These are phyloP conservation scores for Syndactyla subalaris DNA, from an alignment of 2,797 vertebrate genomes.

Conservation along the genomic window DNA sequence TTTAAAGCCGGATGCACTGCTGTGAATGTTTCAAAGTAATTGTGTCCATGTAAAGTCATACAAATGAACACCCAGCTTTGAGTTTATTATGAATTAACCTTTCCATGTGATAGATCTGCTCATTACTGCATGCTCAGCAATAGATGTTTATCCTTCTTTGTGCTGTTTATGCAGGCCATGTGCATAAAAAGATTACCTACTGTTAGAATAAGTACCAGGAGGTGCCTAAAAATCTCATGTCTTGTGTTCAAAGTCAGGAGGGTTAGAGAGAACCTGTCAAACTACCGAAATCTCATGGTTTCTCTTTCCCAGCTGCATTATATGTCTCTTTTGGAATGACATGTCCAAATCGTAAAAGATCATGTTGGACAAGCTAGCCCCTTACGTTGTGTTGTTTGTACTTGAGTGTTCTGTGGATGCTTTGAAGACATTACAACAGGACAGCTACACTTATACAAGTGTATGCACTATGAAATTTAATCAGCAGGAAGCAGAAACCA, in stretches of 20 bases:
- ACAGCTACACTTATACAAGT: neutral
- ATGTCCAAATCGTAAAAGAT: neutral
- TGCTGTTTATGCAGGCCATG: fast-evolving
- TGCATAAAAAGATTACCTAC: neutral
- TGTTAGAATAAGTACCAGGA: neutral
- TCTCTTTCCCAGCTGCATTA: neutral
- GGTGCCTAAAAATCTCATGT: neutral
- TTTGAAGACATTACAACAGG: neutral
- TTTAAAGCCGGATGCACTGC: neutral
- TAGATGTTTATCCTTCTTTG: neutral
- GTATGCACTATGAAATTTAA: neutral
- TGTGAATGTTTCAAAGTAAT: neutral
- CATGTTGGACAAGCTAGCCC: neutral
- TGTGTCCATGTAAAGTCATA: neutral
- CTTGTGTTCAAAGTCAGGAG: neutral
- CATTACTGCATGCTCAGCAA: neutral
- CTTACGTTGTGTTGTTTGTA: neutral
- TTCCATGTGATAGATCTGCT: neutral
- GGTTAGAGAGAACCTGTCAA: neutral
- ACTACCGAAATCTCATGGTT: neutral
- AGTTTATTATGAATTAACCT: neutral
- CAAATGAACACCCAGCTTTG: neutral
- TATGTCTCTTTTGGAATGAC: neutral
- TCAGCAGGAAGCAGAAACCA: neutral
- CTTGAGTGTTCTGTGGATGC: neutral